Base-by-base conservation (phyloP, 2,113 vertebrate genomes). In the Sturnira hondurensis region DNA sequence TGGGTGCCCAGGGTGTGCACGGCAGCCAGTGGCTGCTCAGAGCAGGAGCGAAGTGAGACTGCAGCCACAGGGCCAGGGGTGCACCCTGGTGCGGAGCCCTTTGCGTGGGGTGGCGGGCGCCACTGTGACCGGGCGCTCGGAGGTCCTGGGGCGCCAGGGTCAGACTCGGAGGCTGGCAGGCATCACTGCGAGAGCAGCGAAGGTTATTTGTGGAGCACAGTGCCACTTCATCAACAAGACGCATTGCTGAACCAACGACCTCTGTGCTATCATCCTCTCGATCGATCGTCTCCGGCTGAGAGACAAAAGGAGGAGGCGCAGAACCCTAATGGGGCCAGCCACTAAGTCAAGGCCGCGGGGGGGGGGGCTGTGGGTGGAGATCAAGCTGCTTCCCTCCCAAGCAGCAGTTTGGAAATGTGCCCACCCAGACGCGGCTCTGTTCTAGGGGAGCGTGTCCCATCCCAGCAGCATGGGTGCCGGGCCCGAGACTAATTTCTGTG, bases 21-120 rank as follows among this genome's bases (percentile, higher is more conserved):
- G 8, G 33, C 11, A 5, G 43, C 28, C 4, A 5, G 74, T 1
- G 28, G n/a, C 54, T 26, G n/a, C 41, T 71, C 50, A 26, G 26
- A 28, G 17, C 28, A 28, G 31, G 33, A 58, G 67, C 36, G 54
- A 28, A 38, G 52, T 3, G 43, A 65, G 33, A 10, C 67, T 12
- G 31, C 17, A 16, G 89, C 38, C 10, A 1, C 45, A 31, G 24
- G 17, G 14, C 38, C 7, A 15, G 20, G 22, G 1, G 20, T 7
- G 4, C 2, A 2, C 8, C 31, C 31, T 1, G 1, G 31, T 13
- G 14, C 0, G 15, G 16, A 2, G 36, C 38, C 31, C 15, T 43
- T 26, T 14, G 33, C 12, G 54, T 15, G 50, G 14, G 14, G 11
- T 7, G 26, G 54, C 17, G 16, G 16, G 22, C 0, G 8, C 76